Conservation (phyloP, 1,140 invertebrate species). For the Kradibia gibbosae region DNA sequence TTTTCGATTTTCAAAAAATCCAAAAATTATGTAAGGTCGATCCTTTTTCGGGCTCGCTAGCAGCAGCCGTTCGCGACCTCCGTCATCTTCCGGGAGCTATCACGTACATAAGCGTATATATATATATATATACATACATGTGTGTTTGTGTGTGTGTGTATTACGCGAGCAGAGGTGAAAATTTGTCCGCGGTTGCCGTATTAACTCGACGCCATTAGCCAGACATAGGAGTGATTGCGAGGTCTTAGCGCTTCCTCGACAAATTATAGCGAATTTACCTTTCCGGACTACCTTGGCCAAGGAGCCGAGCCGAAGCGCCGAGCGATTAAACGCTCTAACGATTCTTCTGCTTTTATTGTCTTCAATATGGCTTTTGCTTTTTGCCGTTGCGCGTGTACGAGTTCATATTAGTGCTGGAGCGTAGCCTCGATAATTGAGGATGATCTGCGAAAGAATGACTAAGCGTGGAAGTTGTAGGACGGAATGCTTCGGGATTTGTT, state of each 20-base stretch:
- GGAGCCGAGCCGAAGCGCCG: neutral
- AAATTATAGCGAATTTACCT: constrained; percentile 40
- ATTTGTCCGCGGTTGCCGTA: constrained; percentile 14
- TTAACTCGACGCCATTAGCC: constrained; percentile 34
- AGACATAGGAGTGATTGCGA: neutral
- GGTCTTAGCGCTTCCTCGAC: constrained; percentile 1
- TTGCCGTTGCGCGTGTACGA: neutral
- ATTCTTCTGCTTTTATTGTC: constrained; percentile 28
- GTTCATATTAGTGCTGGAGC: neutral
- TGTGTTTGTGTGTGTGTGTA: too few relatives aligned
- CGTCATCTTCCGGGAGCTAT: too few relatives aligned
- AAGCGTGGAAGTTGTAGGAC: neutral
- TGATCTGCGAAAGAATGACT: neutral
- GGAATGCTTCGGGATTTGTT: neutral
- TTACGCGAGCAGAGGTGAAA: too few relatives aligned
- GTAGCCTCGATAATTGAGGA: constrained; percentile 1
- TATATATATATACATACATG: too few relatives aligned
- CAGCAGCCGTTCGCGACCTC: neutral
- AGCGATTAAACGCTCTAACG: constrained; percentile 13
- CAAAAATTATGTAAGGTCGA: too few relatives aligned
- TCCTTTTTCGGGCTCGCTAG: neutral
- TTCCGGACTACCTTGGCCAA: neutral
- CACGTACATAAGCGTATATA: too few relatives aligned
- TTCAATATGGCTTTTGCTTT: constrained; percentile 19
- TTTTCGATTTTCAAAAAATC: neutral